These are phyloP conservation scores for Trematocara unimaculatum DNA, from an alignment of 2,113 vertebrate species.

Conservation along the genomic window DNA sequence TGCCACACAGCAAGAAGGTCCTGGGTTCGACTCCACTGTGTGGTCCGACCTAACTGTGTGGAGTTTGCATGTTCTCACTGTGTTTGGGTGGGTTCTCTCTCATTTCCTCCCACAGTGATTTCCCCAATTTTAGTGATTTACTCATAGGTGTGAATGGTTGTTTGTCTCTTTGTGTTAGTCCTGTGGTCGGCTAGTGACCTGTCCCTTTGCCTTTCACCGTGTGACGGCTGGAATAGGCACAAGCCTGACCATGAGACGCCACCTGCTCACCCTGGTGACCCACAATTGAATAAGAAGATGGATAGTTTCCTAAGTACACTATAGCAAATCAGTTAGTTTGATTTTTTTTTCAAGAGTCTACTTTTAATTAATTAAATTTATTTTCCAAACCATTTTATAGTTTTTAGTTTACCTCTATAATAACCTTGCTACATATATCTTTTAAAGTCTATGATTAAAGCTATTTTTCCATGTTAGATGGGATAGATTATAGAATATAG, in stretches of 20 bases:
- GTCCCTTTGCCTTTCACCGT: neutral
- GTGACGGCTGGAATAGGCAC: neutral
- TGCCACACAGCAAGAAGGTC: neutral
- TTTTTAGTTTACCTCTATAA: neutral
- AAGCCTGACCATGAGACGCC: neutral
- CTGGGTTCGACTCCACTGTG: neutral
- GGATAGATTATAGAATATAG: neutral
- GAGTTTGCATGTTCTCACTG: neutral
- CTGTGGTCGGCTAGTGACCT: neutral
- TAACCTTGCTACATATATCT: neutral
- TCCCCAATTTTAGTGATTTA: neutral
- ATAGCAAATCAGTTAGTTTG: accelerated
- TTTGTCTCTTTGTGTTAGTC: neutral
- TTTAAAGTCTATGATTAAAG: neutral
- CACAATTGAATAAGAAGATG: neutral
- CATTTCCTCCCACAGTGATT: neutral
- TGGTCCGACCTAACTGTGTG: neutral
- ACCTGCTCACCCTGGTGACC: neutral
- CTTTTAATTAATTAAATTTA: neutral
- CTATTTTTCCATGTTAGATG: neutral
- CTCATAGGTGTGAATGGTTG: neutral
- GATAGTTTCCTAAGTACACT: neutral
- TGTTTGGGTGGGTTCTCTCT: neutral
- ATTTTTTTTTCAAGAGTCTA: neutral
- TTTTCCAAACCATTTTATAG: neutral